Base-by-base conservation (phyloP, 2,797 vertebrate species). In the Delichon dasypus region DNA sequence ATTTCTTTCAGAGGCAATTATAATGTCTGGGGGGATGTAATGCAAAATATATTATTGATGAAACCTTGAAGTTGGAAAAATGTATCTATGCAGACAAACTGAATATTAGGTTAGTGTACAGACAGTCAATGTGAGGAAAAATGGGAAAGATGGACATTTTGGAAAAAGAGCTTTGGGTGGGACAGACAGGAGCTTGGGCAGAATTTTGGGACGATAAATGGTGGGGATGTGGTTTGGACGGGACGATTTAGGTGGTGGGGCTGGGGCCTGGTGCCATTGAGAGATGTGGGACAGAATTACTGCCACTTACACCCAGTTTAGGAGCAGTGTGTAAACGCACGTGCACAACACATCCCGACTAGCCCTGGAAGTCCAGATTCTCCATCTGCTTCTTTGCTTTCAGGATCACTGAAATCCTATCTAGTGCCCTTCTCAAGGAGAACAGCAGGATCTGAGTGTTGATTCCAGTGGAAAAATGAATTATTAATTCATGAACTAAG, bases 241-340 rank as follows among this genome's bases (percentile, higher is more conserved):
- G 50, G 42, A 44, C 27, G n/a, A 38, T 40, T 50, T 21, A 4
- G 30, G 18, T 42, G n/a, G 11, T 34, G 32, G 16, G 15, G 19
- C 50, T 60, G 50, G 9, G 6, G 19, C 21, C 30, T 60, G 6
- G 13, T 21, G 51, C 70, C 45, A 0, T 1, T 44, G 20, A 36
- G 34, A 64, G n/a, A 18, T 12, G 11, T 21, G 32, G 50, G 29
- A 9, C 3, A 2, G 38, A 1, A 18, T 66, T 88, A 67, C 36
- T 38, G 80, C 8, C 25, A 15, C 8, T 74, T n/a, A 9, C 2
- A 6, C 9, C 3, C 30, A 7, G 17, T n/a, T 60, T 27, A 23
- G 64, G 22, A 45, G 2, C 19, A 12, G 6, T 1, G 32, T 3
- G 6, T 66, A 18, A 72, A 23, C 0, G 0, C 21, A 32, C 0